Conservation (phyloP, 2,888 invertebrate species). For the Gryllus longicercus region DNA sequence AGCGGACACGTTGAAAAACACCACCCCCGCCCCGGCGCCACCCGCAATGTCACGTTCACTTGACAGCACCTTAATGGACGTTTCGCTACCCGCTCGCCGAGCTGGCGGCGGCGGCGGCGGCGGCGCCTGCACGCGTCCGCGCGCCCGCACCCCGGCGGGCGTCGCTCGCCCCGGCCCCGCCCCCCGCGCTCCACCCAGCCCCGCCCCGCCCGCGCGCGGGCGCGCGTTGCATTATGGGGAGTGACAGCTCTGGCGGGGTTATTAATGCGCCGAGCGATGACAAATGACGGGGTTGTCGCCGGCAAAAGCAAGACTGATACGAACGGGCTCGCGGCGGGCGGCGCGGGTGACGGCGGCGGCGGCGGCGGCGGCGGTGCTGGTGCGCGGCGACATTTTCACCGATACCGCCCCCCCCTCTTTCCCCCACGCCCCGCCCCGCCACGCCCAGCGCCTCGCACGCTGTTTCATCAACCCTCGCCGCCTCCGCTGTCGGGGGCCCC, state of each 20-base stretch:
- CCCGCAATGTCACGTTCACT: slow-evolving; percentile 51
- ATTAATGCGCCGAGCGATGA: slow-evolving; percentile 51
- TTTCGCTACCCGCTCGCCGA: slow-evolving; percentile 39
- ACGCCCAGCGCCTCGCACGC: neutral
- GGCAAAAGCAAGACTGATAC: slow-evolving; percentile 53
- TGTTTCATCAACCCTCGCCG: too few relatives aligned
- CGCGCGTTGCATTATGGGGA: slow-evolving; percentile 31
- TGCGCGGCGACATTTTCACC: neutral
- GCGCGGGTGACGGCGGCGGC: neutral
- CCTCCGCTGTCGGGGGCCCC: too few relatives aligned
- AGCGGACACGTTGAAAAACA: slow-evolving; percentile 17
- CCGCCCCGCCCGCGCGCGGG: neutral
- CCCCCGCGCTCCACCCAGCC: neutral
- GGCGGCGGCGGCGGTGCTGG: neutral
- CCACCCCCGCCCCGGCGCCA: slow-evolving; percentile 38
- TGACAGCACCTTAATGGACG: slow-evolving; percentile 53
- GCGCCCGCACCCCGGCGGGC: slow-evolving; percentile 22
- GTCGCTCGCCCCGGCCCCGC: neutral
- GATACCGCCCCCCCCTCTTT: neutral
- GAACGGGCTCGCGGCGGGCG: neutral
- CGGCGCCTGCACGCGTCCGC: slow-evolving; percentile 28
- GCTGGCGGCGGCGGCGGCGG: neutral
- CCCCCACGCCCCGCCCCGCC: neutral
- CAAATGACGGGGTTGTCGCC: slow-evolving; percentile 55
- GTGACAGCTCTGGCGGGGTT: slow-evolving; percentile 36